Percentiles rank a stretch among this genome's conserved stretches.
phyloP scores from a whole-genome alignment of 2,113 vertebrate species.

The Cyprinodon brontotheroides region DNA sequence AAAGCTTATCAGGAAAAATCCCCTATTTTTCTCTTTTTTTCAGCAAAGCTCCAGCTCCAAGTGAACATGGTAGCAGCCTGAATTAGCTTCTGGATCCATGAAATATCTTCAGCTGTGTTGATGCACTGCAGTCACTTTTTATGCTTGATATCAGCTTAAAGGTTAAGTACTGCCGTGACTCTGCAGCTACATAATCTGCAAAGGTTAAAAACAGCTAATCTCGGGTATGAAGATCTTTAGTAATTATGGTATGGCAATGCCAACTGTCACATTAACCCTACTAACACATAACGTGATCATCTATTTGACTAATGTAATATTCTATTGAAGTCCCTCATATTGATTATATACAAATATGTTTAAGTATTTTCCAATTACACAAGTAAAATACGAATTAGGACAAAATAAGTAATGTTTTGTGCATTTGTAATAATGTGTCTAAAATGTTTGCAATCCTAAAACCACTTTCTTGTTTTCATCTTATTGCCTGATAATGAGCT shows the following conservation, averaged over 20 bases:
- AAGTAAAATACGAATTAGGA: too few relatives aligned
- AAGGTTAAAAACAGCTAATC: constrained; percentile 45
- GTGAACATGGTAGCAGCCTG: not conserved
- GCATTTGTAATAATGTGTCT: not conserved
- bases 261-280: constrained; percentile 40
- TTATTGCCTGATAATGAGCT: constrained; percentile 26
- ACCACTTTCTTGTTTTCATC: constrained; percentile 15
- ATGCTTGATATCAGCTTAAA: constrained; percentile 37
- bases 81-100: constrained; percentile 1
- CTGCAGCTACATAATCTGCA: constrained; percentile 36
- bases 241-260: constrained; percentile 42
- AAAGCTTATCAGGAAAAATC: too few relatives aligned
- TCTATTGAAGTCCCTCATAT: too few relatives aligned
- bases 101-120: constrained; percentile 6
- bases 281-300: constrained; percentile 14
- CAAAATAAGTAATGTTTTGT: not conserved
- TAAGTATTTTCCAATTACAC: too few relatives aligned
- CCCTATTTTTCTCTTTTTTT: too few relatives aligned
- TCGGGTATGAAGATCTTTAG: constrained; percentile 15
- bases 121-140: constrained; percentile 19
- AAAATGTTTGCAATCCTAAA: constrained; percentile 3
- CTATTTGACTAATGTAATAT: constrained; percentile 16
- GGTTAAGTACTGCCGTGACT: constrained; percentile 26
- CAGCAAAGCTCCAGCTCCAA: not conserved
- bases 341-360: not conserved